These are phyloP conservation scores for Pachypanchax playfairii DNA, from an alignment of 2,113 vertebrate species.

Conservation along the genomic window DNA sequence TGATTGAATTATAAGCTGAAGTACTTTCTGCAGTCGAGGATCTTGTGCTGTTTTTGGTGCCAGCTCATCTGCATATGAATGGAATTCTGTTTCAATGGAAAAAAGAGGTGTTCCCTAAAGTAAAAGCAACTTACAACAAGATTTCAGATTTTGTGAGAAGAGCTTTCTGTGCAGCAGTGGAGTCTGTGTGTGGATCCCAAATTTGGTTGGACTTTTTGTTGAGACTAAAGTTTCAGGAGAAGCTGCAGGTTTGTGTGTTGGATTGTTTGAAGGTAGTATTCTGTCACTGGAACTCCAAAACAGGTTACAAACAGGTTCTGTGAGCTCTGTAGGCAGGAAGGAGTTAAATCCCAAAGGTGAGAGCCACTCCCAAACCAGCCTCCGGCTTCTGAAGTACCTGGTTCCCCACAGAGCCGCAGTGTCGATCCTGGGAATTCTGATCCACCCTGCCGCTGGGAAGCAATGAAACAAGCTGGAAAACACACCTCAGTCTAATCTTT, in stretches of 20 bases:
- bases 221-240: background rate
- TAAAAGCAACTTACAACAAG: slow-evolving; percentile 47
- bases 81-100: slow-evolving; percentile 27
- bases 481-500: accelerated
- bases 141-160: slow-evolving; percentile 9
- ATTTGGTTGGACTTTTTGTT: background rate
- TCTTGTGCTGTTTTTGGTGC: slow-evolving; percentile 44
- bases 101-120: slow-evolving; percentile 39
- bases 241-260: slow-evolving; percentile 6
- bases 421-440: slow-evolving; percentile 31
- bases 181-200: slow-evolving; percentile 10
- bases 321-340: slow-evolving; percentile 45
- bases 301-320: slow-evolving; percentile 68
- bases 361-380: slow-evolving; percentile 76
- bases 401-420: slow-evolving; percentile 33
- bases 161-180: slow-evolving; percentile 9
- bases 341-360: slow-evolving; percentile 62
- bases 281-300: slow-evolving; percentile 11
- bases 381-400: slow-evolving; percentile 67
- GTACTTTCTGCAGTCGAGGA: slow-evolving; percentile 15
- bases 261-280: too few species aligned
- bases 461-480: background rate
- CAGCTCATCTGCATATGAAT: slow-evolving; percentile 76
- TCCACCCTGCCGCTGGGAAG: background rate
- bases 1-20: background rate